phyloP scores from a whole-genome alignment of 2,888 invertebrate species.

The Phasia obesa region DNA sequence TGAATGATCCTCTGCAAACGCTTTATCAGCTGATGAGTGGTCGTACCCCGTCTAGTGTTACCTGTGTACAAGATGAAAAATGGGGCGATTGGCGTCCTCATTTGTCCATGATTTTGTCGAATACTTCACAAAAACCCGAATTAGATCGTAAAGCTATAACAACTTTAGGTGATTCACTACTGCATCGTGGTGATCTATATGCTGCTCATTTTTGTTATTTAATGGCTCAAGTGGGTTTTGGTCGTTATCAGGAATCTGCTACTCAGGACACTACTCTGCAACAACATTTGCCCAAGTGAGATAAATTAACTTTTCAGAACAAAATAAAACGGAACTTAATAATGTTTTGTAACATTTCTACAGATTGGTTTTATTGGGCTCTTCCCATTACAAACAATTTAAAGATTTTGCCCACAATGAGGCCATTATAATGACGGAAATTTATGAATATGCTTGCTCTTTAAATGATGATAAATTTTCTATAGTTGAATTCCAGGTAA shows the following conservation, averaged over 20 bases:
- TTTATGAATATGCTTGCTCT: slow-evolving; percentile 95
- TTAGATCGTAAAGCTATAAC: slow-evolving; percentile 90
- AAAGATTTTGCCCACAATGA: slow-evolving; percentile 89
- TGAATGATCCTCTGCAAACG: slow-evolving; percentile 95
- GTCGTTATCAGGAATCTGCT: slow-evolving; percentile 79
- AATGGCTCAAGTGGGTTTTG: slow-evolving; percentile 85
- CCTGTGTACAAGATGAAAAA: slow-evolving; percentile 86
- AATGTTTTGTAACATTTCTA: slow-evolving; percentile 68
- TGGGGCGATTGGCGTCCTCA: slow-evolving; percentile 98
- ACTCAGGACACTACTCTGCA: slow-evolving; percentile 77
- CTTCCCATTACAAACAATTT: slow-evolving; percentile 86
- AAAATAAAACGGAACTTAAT: background rate
- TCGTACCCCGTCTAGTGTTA: slow-evolving; percentile 90
- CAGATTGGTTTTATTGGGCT: slow-evolving; percentile 91
- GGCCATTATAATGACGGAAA: slow-evolving; percentile 96
- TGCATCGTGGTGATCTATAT: slow-evolving; percentile 90
- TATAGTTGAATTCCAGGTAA: slow-evolving; percentile 89
- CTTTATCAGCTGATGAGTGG: slow-evolving; percentile 95
- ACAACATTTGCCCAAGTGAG: slow-evolving; percentile 77
- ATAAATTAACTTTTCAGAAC: background rate
- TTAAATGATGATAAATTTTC: slow-evolving; percentile 89
- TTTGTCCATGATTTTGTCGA: slow-evolving; percentile 96
- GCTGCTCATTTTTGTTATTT: slow-evolving; percentile 98
- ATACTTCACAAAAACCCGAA: slow-evolving; percentile 89
- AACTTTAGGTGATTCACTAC: slow-evolving; percentile 88